Evolutionary conservation across 2,888 invertebrate species (phyloP).

Genomic region (Imbricaverruca yamaguchii): DNA sequence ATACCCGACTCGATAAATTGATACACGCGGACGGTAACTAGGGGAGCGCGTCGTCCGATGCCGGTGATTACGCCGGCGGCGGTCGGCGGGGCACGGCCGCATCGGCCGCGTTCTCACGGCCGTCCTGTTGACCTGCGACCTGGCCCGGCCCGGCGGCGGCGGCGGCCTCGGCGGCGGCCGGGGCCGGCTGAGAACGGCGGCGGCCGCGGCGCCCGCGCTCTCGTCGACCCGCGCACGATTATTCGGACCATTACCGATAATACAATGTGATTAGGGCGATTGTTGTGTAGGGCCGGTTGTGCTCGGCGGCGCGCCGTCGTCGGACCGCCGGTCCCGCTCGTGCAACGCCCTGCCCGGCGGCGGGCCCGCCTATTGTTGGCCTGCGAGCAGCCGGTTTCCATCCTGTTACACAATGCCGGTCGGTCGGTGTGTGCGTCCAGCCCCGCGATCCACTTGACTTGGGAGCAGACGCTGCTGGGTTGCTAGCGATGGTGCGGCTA

Average conservation of each 20-base stretch:
- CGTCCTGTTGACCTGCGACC: constrained; percentile 4
- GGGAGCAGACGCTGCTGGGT: too few relatives aligned
- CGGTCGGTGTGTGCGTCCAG: too few relatives aligned
- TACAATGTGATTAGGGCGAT: constrained; percentile 3
- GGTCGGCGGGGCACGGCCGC: neutral
- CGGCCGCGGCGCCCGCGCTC: neutral
- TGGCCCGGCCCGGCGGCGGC: neutral
- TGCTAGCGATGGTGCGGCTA: too few relatives aligned
- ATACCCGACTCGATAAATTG: constrained; percentile 17
- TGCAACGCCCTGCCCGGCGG: neutral
- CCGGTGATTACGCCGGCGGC: neutral
- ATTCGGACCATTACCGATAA: constrained; percentile 13
- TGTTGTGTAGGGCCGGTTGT: neutral
- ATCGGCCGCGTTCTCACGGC: neutral
- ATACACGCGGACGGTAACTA: constrained; percentile 2
- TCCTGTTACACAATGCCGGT: neutral
- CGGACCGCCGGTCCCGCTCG: too few relatives aligned
- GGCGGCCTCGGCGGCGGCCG: neutral
- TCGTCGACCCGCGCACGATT: neutral
- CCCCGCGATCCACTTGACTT: too few relatives aligned
- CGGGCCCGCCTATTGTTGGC: neutral
- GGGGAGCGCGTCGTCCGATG: neutral
- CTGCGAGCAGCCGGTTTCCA: neutral
- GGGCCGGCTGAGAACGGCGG: neutral
- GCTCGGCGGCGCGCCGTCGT: neutral